phyloP scores from a whole-genome alignment of 2,113 vertebrate species.

The Potamarius usumacintae region DNA sequence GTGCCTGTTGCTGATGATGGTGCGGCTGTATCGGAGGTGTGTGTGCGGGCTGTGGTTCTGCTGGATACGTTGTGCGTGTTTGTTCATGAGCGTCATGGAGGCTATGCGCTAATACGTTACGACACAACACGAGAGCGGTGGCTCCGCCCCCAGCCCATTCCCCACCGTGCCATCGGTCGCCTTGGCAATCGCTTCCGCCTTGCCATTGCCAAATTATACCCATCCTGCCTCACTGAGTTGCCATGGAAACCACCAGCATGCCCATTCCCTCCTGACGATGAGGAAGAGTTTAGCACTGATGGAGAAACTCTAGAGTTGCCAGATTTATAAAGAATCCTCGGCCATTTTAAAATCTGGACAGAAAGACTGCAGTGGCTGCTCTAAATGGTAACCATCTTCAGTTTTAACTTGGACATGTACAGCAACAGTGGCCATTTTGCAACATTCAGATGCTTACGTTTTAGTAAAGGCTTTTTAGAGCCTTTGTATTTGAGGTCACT shows the following conservation, averaged over 20 bases:
- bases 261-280: constrained; percentile 89
- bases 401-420: not conserved
- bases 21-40: constrained; percentile 78
- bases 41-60: constrained; percentile 89
- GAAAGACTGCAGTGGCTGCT: not conserved
- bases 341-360: not conserved
- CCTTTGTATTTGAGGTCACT: not conserved
- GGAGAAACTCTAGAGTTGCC: constrained; percentile 61
- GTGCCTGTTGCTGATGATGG: constrained; percentile 59
- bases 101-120: constrained; percentile 94
- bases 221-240: constrained; percentile 95
- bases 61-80: constrained; percentile 90
- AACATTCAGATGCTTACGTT: not conserved
- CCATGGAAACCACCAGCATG: constrained; percentile 96
- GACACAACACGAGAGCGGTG: constrained; percentile 89
- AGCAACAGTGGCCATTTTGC: not conserved
- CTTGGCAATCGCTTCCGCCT: constrained; percentile 93
- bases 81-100: constrained; percentile 91
- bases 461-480: not conserved
- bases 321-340: not conserved
- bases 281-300: constrained; percentile 79
- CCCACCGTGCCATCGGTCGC: constrained; percentile 93
- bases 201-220: constrained; percentile 95
- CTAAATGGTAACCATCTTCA: not conserved
- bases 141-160: constrained; percentile 90